A percentile compares a stretch with the other conserved stretches of the same genome.
These are phyloP conservation scores for Hirudo medicinalis DNA, from an alignment of 1,140 invertebrate species.

Conservation along the genomic window DNA sequence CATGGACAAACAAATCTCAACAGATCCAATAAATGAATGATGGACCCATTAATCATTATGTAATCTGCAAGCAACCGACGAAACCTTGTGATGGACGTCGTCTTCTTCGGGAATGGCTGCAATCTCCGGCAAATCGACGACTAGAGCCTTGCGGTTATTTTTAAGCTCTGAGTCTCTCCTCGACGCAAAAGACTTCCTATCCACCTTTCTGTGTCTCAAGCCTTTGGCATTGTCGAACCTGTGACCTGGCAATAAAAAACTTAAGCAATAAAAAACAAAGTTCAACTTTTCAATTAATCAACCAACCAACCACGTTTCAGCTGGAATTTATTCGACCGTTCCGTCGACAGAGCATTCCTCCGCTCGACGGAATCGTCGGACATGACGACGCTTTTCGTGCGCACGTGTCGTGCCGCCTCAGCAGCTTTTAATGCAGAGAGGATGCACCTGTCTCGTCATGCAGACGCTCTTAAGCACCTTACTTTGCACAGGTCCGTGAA, in stretches of 20 bases:
- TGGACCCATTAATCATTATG: no score
- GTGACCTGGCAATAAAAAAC: conserved; percentile 14
- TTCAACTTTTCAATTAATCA: neutral
- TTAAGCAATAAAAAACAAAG: neutral
- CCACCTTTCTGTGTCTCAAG: conserved; percentile 11
- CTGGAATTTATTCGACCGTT: neutral
- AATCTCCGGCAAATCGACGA: neutral
- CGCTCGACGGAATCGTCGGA: neutral
- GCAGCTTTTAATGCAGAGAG: no score
- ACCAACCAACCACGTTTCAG: neutral
- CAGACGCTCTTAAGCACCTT: no score
- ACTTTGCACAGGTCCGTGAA: no score
- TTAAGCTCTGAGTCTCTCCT: neutral
- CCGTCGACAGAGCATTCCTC: neutral
- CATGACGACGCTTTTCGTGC: neutral
- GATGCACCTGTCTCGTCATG: no score
- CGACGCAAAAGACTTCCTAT: neutral
- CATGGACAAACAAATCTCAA: no score
- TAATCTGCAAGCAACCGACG: no score
- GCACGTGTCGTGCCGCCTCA: no score
- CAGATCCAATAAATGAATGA: no score
- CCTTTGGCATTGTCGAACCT: conserved; percentile 14
- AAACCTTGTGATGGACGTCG: neutral
- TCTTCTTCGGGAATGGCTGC: conserved; percentile 11
- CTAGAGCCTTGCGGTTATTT: neutral